Percentiles rank a stretch among this genome's conserved stretches.
Evolutionary conservation across 23 tunicate species (phyloP).

Genomic region (Ciona savignyi): DNA sequence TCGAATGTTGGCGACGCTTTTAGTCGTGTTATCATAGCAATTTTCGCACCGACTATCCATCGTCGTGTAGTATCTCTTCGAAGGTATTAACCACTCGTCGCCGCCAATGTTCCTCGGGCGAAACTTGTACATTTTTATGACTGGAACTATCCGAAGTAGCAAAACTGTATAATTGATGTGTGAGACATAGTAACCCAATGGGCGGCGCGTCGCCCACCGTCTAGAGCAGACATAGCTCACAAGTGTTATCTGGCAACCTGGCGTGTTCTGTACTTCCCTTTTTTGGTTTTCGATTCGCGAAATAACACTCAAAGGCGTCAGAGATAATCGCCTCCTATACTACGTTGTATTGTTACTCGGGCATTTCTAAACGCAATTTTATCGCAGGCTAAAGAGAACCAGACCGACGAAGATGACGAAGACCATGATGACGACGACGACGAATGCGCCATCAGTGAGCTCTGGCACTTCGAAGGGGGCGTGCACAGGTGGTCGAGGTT

Average conservation of each 20-base stretch:
- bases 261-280: background rate
- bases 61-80: background rate
- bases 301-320: too few species aligned
- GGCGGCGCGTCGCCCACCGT: background rate
- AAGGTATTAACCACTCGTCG: background rate
- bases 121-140: background rate
- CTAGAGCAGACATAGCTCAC: background rate
- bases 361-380: background rate
- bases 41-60: background rate
- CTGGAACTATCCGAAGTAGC: background rate
- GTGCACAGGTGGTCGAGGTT: constrained; percentile 60
- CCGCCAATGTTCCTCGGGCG: background rate
- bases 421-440: constrained; percentile 68
- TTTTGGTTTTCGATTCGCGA: background rate
- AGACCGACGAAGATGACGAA: constrained; percentile 34
- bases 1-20: background rate
- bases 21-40: background rate
- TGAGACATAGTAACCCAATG: background rate
- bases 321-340: too few species aligned
- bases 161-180: background rate
- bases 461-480: constrained; percentile 49
- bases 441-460: constrained; percentile 70
- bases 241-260: background rate
- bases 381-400: constrained; percentile 6
- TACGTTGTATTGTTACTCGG: too few species aligned